A percentile compares a stretch with the other conserved stretches of the same genome.
Evolutionary conservation across 2,888 invertebrate species (phyloP).

Genomic region (Glaucopsyche alexis): DNA sequence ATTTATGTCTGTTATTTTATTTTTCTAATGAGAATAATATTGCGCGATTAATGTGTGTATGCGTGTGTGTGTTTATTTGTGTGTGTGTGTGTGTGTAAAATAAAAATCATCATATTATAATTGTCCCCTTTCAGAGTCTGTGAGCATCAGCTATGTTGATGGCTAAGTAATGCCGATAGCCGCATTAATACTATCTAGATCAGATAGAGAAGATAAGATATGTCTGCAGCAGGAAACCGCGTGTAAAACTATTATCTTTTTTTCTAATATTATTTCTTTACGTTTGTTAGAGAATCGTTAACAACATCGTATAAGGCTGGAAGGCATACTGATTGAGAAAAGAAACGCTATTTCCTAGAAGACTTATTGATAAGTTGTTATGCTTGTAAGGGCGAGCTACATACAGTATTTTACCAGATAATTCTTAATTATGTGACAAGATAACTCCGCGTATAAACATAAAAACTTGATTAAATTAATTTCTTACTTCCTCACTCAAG

Average conservation of each 20-base stretch:
- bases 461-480: not conserved
- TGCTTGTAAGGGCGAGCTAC: slow-evolving; percentile 8
- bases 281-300: slow-evolving; percentile 19
- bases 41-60: no score
- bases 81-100: no score
- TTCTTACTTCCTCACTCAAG: not conserved
- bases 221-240: slow-evolving; percentile 27
- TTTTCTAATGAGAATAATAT: no score
- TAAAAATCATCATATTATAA: not conserved
- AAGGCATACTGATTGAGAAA: slow-evolving; percentile 10
- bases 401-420: not conserved
- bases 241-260: slow-evolving; percentile 29
- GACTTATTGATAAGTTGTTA: slow-evolving; percentile 11
- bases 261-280: slow-evolving; percentile 25
- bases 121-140: not conserved
- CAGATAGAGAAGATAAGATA: slow-evolving; percentile 33
- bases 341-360: slow-evolving; percentile 12
- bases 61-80: no score
- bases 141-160: slow-evolving; percentile 34
- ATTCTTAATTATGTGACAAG: slow-evolving; percentile 1
- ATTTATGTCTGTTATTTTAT: no score
- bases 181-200: slow-evolving; percentile 35
- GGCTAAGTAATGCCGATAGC: slow-evolving; percentile 31
- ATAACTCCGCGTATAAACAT: not conserved
- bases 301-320: slow-evolving; percentile 3